Base-by-base conservation (phyloP, 2,888 invertebrate genomes). In the Limenitis camilla region DNA sequence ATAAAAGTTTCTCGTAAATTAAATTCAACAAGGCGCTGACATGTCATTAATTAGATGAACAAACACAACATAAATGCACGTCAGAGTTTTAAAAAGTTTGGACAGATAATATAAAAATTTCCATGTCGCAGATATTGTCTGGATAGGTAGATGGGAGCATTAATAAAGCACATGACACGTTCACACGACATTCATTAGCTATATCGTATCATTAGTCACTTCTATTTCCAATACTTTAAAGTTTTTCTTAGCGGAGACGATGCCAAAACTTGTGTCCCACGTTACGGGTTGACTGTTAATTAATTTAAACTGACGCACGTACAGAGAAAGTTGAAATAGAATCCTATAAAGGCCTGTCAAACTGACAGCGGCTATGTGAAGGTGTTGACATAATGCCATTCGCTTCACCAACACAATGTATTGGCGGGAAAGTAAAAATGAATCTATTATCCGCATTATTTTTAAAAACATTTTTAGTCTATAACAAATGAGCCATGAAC, bases 141-240 rank as follows among this genome's bases (percentile, higher is more conserved):
- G 45, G 43, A 64, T 65, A 65, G 63, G 63, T 64, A 66, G 61
- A 57, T 65, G 61, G 61, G 62, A 71, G 67, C 73, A 85, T 84
- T 85, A 82, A 85, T 85, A 29, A 74, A 66, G 50, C 66, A 59
- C 66, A 74, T 72, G 84, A 82, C 84, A 79, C 69, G 72, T 74
- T 79, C 81, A 77, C 82, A 81, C 76, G 81, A 75, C 81, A 70
- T 79, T 76, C 78, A 76, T 79, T 79, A 74, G 69, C 68, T 71
- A 70, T 70, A 70, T 67, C 66, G 58, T 67, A 68, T 76, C 82
- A 81, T 86, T 79, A 83, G 61, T 84, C 82, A 82, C 76, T 75
- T 77, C 84, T 86, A 85, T 84, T 85, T 82, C 75, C 77, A 74
- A 81, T 80, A 72, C 71, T 71, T 39, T 67, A 73, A 78, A 80